Evolutionary conservation across 2,888 invertebrate species (phyloP), one percentile per base, ranked within the genome.

Genomic region (Drosophila acutilabella): DNA sequence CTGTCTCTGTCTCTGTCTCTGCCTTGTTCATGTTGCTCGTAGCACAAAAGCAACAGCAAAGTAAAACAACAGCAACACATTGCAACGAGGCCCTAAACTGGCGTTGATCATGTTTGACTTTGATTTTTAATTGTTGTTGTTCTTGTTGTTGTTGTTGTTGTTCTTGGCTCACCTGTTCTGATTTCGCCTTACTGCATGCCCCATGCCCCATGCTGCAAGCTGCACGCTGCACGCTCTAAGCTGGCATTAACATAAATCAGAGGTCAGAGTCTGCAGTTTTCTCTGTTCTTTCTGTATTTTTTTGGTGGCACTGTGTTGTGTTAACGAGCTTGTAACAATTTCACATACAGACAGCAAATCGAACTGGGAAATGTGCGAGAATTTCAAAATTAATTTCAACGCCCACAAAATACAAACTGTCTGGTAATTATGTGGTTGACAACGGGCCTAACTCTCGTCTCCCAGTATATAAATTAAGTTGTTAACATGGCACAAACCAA

Each of bases 61-160:
- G 40, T 30, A 33, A 47, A 62, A 36, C 44, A 67, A 51, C 50
- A 70, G 45, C 59, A 71, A 74, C 76, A 78, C 74, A 80, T 78
- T 80, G 78, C 78, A 79, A 81, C 71, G 72, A 77, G 78, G 74
- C 80, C 86, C 88, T 86, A 83, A 88, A 88, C 90, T 87, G 90
- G 88, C 89, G 88, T 90, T 90, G 91, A 91, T 91, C 91, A 91
- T 91, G 91, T 91, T 91, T 90, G 90, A 91, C 91, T 91, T 91
- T 91, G 91, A 91, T 91, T 91, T 91, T 91, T 91, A 91, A 91
- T 91, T 91, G 91, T 91, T 91, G 90, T 88, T 58, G 75, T 47
- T 60, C 59, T 65, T 54, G 57, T 14, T 53, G 18, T 40, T 33
- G 18, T 40, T 33, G 48, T 14, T 53, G 64, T 42, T 59, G 41